phyloP scores from a whole-genome alignment of 2,113 vertebrate genomes.

The Morone saxatilis region DNA sequence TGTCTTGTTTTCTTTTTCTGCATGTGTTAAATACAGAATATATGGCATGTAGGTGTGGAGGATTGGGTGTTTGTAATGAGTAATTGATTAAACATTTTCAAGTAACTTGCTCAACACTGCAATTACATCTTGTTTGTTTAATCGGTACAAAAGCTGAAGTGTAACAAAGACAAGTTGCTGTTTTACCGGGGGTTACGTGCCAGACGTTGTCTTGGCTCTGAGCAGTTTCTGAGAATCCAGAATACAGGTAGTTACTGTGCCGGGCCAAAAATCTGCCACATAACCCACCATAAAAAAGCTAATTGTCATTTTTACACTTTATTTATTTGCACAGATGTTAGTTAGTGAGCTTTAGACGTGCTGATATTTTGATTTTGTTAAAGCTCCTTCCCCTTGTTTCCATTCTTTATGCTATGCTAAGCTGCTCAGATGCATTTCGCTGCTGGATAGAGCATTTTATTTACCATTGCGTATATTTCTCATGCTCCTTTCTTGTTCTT shows the following conservation, averaged over 20 bases:
- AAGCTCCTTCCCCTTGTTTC: background rate
- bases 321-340: background rate
- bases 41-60: background rate
- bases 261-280: background rate
- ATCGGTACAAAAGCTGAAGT: background rate
- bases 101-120: background rate
- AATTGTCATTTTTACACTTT: background rate
- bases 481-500: background rate
- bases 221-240: background rate
- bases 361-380: background rate
- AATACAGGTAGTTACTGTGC: background rate
- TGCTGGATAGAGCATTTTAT: conserved; percentile 1
- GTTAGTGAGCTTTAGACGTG: background rate
- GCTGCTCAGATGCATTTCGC: background rate
- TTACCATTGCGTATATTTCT: background rate
- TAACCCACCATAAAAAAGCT: background rate
- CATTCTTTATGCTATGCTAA: background rate
- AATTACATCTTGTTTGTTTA: background rate
- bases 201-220: background rate
- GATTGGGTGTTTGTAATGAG: background rate
- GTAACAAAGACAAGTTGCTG: background rate
- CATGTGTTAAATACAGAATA: background rate
- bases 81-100: background rate
- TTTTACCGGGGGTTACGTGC: background rate
- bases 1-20: background rate